Evolutionary conservation across 2,888 invertebrate species (phyloP), one percentile per base, ranked within the genome.

Genomic region (Drosophila prolongata): DNA sequence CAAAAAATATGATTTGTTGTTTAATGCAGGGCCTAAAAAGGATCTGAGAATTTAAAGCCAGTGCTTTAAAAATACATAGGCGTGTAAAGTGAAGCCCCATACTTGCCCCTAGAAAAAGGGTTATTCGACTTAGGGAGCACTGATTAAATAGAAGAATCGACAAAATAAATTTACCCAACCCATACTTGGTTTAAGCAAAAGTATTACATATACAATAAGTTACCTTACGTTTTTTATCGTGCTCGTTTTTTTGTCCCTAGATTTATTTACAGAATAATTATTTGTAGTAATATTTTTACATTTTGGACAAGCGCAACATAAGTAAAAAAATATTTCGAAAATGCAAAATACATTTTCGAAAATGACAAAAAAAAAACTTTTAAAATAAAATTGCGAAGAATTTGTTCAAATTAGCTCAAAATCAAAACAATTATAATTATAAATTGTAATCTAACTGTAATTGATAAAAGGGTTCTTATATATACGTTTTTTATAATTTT

Each of bases 401-500:
- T 42, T 65, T 71, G 54, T 65, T 71, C 52, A 71, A 55, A 27
- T 74, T 71, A 74, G 70, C 65, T 43, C 72, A 61, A 73, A 76
- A 53, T 40, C 62, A 57, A 65, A 61, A 49, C 16, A 50, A 47
- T 57, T 73, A 62, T 52, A 53, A 61, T 46, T 40, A 64, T 35
- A 53, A 34, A 64, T 64, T 72, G 79, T 68, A 70, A 85, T 78
- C 77, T 81, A 80, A 85, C 52, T 80, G 69, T 84, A 78, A 81
- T 70, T 81, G 70, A 76, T 68, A 74, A 71, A 80, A 77, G 57
- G 64, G 76, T 85, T 81, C 87, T 85, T 79, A 75, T 71, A 73
- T 42, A 86, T 86, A 88, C 75, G 83, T 84, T 82, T 86, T 79
- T 53, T 58, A 79, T 81, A 75, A 86, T 82, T 82, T 82, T 77